Evolutionary conservation across 2,888 invertebrate species (phyloP), one percentile per base, ranked within the genome.

Genomic region (Pheosia gnoma): DNA sequence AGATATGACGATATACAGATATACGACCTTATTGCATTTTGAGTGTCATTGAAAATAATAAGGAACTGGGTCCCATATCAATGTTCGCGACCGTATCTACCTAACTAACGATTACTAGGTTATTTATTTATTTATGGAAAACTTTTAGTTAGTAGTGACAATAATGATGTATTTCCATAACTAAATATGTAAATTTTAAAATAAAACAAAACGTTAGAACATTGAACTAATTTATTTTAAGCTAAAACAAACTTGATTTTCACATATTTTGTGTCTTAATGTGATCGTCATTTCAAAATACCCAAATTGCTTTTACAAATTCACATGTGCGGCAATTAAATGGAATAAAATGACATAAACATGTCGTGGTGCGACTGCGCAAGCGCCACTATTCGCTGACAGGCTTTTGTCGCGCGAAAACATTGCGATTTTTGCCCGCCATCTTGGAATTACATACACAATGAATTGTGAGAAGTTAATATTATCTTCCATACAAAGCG

Each of bases 391-490:
- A 67, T 61, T 74, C 74, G 75, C 68, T 78, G 81, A 84, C 82
- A 78, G 65, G 67, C 83, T 77, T 81, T 80, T 82, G 83, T 85
- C 81, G 80, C 72, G 79, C 74, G 64, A 69, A 68, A 70, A 71
- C 68, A 38, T 45, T 69, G 83, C 79, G 77, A 84, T 83, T 81
- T 83, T 81, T 80, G 78, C 71, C 71, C 68, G 79, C 81, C 81
- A 82, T 85, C 66, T 84, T 87, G 85, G 81, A 79, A 86, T 82
- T 81, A 84, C 79, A 76, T 70, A 68, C 69, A 77, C 72, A 70
- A 74, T 71, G 75, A 77, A 75, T 72, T 68, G 63, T 60, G 58
- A 63, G 63, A 62, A 57, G 62, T 62, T 67, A 70, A 51, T 62
- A 62, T 47, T 65, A 57, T 37, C 38, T n/a, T 53, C 36, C 45